These are phyloP conservation scores for Scyliorhinus canicula DNA, from an alignment of 2,797 vertebrate species.

Conservation along the genomic window DNA sequence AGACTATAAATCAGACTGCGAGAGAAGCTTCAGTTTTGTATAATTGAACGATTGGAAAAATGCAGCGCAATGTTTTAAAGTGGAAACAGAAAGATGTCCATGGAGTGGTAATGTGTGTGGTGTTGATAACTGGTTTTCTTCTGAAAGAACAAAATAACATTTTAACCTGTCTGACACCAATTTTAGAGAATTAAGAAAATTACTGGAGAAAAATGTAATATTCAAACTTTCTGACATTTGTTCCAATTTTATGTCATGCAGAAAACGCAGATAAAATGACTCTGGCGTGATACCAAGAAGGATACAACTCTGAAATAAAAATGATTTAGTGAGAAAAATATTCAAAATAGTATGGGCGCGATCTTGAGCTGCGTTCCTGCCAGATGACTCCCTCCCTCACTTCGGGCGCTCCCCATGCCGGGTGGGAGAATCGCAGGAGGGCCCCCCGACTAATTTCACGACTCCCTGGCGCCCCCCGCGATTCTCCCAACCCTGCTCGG, in stretches of 20 bases:
- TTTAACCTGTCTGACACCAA: background rate
- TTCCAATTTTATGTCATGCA: background rate
- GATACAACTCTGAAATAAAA: background rate
- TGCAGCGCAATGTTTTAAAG: background rate
- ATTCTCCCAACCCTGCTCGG: too few species aligned
- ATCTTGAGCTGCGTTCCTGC: too few species aligned
- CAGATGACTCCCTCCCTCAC: too few species aligned
- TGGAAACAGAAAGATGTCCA: background rate
- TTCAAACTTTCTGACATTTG: background rate
- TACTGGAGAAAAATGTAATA: background rate
- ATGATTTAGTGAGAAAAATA: background rate
- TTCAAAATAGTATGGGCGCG: too few species aligned
- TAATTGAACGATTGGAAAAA: slow-evolving; percentile 16
- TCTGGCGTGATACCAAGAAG: background rate
- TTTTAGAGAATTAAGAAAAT: background rate
- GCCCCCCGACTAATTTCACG: too few species aligned
- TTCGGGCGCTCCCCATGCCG: too few species aligned
- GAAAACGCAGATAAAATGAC: background rate
- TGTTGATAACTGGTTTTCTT: background rate
- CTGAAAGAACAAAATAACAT: background rate
- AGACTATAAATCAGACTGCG: background rate
- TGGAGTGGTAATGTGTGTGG: background rate
- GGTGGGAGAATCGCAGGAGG: too few species aligned
- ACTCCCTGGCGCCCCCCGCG: too few species aligned
- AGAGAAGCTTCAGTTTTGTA: background rate